Evolutionary conservation across 2,888 invertebrate genomes (phyloP).

Genomic region (Mystacides longicornis): DNA sequence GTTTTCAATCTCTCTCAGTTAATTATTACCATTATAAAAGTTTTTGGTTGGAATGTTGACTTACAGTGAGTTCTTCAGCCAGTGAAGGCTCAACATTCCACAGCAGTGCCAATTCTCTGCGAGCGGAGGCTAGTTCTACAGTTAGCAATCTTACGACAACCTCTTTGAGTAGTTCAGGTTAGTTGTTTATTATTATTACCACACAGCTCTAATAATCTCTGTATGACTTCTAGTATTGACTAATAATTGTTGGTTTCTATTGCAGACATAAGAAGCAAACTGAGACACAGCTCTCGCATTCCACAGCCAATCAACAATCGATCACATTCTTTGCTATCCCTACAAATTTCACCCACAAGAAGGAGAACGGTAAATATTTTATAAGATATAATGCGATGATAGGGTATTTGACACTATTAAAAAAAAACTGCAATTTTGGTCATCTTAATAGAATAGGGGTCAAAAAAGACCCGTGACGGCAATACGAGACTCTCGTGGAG

Average conservation of each 20-base stretch:
- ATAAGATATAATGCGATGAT: neutral
- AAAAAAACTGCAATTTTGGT: too few species aligned
- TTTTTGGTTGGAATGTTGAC: neutral
- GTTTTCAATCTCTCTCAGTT: too few species aligned
- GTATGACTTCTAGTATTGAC: neutral
- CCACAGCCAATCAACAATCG: neutral
- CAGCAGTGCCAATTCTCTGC: constrained; percentile 9
- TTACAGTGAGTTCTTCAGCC: constrained; percentile 23
- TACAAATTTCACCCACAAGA: neutral
- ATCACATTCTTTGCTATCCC: neutral
- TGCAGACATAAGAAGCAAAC: constrained; percentile 13
- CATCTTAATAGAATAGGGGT: too few species aligned
- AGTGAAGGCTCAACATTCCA: constrained; percentile 19
- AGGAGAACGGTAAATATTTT: neutral
- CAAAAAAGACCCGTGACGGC: too few species aligned
- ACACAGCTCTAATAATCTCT: neutral
- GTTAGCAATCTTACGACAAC: constrained; percentile 8
- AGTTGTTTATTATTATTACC: neutral
- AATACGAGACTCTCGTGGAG: too few species aligned
- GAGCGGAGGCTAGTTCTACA: constrained; percentile 13
- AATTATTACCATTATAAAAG: too few species aligned
- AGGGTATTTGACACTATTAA: neutral
- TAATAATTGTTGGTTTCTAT: neutral
- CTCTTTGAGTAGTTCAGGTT: neutral
- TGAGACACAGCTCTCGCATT: constrained; percentile 16